These are phyloP conservation scores for Thalassoma bifasciatum DNA, from an alignment of 2,113 vertebrate genomes.

Conservation along the genomic window DNA sequence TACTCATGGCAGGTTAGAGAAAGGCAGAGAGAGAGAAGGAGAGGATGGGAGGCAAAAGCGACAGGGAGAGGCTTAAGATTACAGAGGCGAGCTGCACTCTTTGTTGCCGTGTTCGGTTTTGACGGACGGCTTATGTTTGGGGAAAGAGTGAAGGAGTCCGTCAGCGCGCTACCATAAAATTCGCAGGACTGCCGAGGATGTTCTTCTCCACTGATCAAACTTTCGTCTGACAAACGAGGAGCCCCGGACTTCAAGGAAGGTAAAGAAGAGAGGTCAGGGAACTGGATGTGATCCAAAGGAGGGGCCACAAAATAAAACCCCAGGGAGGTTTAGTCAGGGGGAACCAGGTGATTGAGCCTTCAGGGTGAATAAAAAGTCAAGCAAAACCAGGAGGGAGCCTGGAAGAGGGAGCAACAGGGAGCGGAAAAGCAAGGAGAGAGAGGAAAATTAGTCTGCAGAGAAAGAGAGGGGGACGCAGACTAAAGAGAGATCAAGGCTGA, in stretches of 20 bases:
- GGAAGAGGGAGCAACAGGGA: constrained; percentile 42
- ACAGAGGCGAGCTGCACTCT: constrained; percentile 60
- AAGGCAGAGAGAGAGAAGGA: constrained; percentile 60
- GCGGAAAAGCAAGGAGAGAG: constrained; percentile 39
- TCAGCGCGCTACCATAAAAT: constrained; percentile 38
- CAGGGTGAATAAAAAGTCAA: constrained; percentile 66
- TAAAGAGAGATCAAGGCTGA: constrained; percentile 75
- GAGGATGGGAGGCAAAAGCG: constrained; percentile 67
- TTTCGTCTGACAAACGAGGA: constrained; percentile 44
- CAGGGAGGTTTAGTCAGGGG: constrained; percentile 36
- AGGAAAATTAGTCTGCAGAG: constrained; percentile 63
- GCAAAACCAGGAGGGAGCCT: constrained; percentile 50
- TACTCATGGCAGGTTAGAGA: constrained; percentile 72
- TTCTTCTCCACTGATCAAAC: constrained; percentile 70
- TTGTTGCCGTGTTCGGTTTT: constrained; percentile 55
- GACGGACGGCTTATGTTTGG: constrained; percentile 60
- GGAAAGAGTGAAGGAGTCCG: constrained; percentile 57
- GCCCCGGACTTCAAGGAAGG: constrained; percentile 55
- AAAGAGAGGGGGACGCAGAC: constrained; percentile 72
- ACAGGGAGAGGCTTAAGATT: constrained; percentile 71
- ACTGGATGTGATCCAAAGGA: constrained; percentile 29
- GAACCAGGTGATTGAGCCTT: constrained; percentile 63
- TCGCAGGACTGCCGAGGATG: constrained; percentile 54
- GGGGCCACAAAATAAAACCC: constrained; percentile 14
- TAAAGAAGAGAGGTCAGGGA: constrained; percentile 32